Base-by-base conservation (phyloP, 2,888 invertebrate species). In the Troilus luridus region DNA sequence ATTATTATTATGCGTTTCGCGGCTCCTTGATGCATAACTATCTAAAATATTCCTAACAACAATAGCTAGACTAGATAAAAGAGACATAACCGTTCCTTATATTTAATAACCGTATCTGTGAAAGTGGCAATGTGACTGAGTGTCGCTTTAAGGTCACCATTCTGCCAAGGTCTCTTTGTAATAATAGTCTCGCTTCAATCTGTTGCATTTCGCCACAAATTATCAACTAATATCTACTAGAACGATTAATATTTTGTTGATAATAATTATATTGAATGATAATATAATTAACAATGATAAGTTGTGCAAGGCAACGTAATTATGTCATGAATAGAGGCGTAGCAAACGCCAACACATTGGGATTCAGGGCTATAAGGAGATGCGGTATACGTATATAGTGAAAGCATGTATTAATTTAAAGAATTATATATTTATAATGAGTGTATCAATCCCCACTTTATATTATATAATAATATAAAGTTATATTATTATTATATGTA, bases 51-150 rank as follows among this genome's bases (percentile, higher is more conserved):
- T 67, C 24, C 12, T 1, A 12, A 67, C 67, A 67, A 24, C 67
- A 67, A 67, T 24, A 24, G 24, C 2, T 1, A 0, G 0, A n/a
- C 12, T 12, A 24, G 54, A 81, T 81, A 81, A 81, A 54, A 54
- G 81, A 56, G 81, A 81, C 81, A 56, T 56, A 81, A 81, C 19
- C 11, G 81, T 8, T 81, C 81, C 54, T 9, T 21, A 81, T 81
- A 81, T 81, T 81, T 54, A 81, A 81, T 81, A 81, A 56, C 54
- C 81, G 54, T 56, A 81, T 81, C 81, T 81, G 81, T 21, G 81
- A 81, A 81, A 81, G 81, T 81, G 54, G 0, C 41, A 41, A 41
- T 41, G 41, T 41, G 41, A 41, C 41, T 41, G 41, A 41, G 41
- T 81, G 81, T 81, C 54, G 54, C 21, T 81, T 81, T 81, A 81